Evolutionary conservation across 2,797 vertebrate genomes (phyloP).

Genomic region (Fringilla coelebs): DNA sequence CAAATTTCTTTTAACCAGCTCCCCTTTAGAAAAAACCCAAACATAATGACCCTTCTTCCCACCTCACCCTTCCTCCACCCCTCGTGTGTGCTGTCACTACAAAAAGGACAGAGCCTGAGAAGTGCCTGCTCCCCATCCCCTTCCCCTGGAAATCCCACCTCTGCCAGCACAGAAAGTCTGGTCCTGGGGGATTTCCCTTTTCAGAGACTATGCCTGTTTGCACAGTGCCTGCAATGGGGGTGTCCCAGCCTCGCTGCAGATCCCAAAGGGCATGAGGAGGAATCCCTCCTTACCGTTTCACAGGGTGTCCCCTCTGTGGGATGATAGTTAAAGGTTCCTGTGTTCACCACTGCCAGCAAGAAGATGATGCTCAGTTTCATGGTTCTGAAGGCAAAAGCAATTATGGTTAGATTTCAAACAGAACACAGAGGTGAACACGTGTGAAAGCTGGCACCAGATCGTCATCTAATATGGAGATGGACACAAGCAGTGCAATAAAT

Average conservation of each 20-base stretch:
- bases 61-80: neutral
- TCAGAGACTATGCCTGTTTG: neutral
- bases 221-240: neutral
- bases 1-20: neutral
- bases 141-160: neutral
- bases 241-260: neutral
- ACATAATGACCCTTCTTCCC: neutral
- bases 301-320: conserved; percentile 73
- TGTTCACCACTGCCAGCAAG: conserved; percentile 76
- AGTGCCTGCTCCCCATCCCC: neutral
- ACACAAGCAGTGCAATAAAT: neutral
- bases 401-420: neutral
- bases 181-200: neutral
- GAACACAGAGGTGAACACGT: accelerated
- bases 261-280: neutral
- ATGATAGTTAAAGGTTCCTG: conserved; percentile 63
- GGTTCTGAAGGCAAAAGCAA: conserved; percentile 72
- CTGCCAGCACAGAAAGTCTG: neutral
- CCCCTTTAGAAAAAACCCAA: accelerated
- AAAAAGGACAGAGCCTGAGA: neutral
- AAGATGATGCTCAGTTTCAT: conserved; percentile 84
- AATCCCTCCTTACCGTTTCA: conserved; percentile 79
- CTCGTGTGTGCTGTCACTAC: neutral
- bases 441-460: neutral
- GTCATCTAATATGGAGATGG: neutral